Percentiles rank a stretch among this genome's conserved stretches.
Evolutionary conservation across 37 sponge, comb jelly and placozoan species (phyloP).

Genomic region (Haliclona indistincta): DNA sequence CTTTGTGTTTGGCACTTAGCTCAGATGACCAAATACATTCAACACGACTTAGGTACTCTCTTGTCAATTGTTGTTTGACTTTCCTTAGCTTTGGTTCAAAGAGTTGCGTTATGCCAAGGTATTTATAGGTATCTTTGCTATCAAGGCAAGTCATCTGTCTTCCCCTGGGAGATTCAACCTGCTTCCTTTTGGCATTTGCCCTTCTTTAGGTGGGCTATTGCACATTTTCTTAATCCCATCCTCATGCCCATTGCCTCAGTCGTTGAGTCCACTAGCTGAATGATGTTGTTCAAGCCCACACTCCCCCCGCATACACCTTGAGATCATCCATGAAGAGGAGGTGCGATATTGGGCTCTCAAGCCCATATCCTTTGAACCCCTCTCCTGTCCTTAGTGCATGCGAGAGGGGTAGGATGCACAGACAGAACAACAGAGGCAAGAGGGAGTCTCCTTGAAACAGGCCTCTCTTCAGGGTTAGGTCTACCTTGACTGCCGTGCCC

Average conservation of each 20-base stretch:
- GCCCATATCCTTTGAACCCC: too few relatives aligned
- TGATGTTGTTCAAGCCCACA: background rate
- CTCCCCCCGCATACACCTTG: too few relatives aligned
- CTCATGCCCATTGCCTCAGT: constrained; percentile 30
- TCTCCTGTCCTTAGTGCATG: background rate
- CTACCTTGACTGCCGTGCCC: too few relatives aligned
- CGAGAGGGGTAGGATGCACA: constrained; percentile 13
- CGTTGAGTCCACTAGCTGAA: background rate
- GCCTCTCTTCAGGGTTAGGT: constrained; percentile 7
- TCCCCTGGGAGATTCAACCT: background rate
- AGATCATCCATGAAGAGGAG: too few relatives aligned
- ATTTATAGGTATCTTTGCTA: constrained; percentile 9
- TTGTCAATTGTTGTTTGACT: too few relatives aligned
- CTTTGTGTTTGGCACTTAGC: too few relatives aligned
- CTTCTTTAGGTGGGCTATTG: constrained; percentile 6
- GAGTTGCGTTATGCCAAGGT: constrained; percentile 25
- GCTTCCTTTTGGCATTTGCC: constrained; percentile 4
- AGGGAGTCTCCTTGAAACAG: constrained; percentile 49
- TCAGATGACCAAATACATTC: too few relatives aligned
- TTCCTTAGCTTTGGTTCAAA: background rate
- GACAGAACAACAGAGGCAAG: constrained; percentile 34
- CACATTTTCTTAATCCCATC: constrained; percentile 36
- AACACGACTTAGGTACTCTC: too few relatives aligned
- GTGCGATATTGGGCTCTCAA: too few relatives aligned
- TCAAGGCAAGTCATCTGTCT: background rate